These are phyloP conservation scores for Villa cingulata DNA, from an alignment of 2,888 invertebrate species.

Conservation along the genomic window DNA sequence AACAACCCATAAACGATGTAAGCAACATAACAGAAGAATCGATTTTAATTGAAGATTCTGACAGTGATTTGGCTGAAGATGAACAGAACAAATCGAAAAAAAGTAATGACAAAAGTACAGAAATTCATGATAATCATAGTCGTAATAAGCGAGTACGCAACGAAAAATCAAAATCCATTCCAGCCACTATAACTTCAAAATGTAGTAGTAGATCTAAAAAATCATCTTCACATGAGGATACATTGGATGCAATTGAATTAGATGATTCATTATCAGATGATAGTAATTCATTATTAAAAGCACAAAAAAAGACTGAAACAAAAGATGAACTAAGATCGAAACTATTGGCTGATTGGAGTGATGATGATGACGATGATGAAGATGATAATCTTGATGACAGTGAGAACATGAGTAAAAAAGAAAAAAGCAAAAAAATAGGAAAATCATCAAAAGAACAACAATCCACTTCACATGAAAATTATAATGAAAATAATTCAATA, in stretches of 20 bases:
- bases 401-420: background rate
- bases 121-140: background rate
- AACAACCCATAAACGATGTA: background rate
- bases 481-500: no score
- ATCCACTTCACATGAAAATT: background rate
- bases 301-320: conserved; percentile 9
- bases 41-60: conserved; percentile 12
- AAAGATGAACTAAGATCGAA: conserved; percentile 47
- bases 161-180: background rate
- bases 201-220: background rate
- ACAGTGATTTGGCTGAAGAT: conserved; percentile 27
- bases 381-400: conserved; percentile 10
- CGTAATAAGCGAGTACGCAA: background rate
- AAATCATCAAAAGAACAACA: background rate
- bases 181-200: background rate
- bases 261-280: background rate
- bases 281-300: background rate
- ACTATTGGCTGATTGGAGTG: conserved; percentile 66
- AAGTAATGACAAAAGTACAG: background rate
- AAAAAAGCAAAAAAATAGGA: conserved; percentile 1
- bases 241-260: background rate
- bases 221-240: background rate
- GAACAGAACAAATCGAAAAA: background rate
- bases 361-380: conserved; percentile 39
- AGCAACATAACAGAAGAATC: conserved; percentile 33